These are phyloP conservation scores for Sorex fumeus DNA, from an alignment of 2,113 vertebrate species.

Conservation along the genomic window DNA sequence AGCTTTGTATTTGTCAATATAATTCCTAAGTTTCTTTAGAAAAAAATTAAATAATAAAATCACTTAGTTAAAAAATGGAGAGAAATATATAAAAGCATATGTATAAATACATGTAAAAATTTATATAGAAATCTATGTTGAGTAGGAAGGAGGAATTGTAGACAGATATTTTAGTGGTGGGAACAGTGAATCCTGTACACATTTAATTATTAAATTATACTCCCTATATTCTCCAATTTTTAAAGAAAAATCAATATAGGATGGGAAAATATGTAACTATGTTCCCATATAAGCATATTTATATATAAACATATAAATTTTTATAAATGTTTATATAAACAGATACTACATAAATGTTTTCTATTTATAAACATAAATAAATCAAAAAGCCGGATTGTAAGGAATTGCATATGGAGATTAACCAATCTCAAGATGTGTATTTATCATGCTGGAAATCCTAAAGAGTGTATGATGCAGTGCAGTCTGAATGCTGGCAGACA, in stretches of 20 bases:
- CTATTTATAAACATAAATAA: too few species aligned
- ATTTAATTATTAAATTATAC: not conserved
- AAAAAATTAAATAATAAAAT: not conserved
- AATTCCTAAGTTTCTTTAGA: not conserved
- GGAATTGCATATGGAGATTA: not conserved
- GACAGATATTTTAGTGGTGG: too few species aligned
- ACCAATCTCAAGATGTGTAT: not conserved
- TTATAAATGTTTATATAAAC: too few species aligned
- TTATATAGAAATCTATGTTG: not conserved
- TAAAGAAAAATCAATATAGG: too few species aligned
- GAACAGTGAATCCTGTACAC: not conserved
- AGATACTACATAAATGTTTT: too few species aligned
- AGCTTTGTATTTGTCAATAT: slow-evolving; percentile 31
- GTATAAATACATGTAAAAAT: not conserved
- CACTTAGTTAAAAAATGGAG: too few species aligned
- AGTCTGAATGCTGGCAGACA: not conserved
- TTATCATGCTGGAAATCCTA: not conserved
- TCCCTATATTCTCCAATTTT: not conserved
- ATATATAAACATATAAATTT: too few species aligned
- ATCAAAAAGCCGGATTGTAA: not conserved
- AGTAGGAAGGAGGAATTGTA: too few species aligned
- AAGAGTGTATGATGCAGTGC: not conserved
- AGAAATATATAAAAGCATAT: too few species aligned
- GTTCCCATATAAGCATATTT: too few species aligned
- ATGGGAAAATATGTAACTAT: too few species aligned